phyloP scores from a whole-genome alignment of 2,113 vertebrate genomes.

The Phainopepla nitens region DNA sequence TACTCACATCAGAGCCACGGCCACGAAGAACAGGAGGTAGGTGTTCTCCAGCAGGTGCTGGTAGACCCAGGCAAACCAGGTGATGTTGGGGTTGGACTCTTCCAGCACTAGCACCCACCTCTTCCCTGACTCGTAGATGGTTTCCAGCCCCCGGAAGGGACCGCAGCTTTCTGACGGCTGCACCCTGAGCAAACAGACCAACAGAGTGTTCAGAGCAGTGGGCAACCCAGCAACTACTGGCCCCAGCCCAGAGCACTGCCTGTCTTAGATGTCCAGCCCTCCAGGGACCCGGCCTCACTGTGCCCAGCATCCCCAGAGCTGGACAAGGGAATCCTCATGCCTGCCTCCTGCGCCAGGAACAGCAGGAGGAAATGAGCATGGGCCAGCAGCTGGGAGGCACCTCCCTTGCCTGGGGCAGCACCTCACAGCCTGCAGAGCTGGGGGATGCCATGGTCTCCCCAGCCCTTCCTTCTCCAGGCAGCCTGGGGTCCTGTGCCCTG shows the following conservation, averaged over 20 bases:
- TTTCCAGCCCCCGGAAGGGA: slow-evolving; percentile 80
- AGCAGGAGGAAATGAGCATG: not conserved
- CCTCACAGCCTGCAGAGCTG: not conserved
- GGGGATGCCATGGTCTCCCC: not conserved
- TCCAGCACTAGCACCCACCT: slow-evolving; percentile 77
- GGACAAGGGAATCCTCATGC: not conserved
- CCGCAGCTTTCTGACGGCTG: slow-evolving; percentile 82
- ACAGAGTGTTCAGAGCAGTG: accelerated
- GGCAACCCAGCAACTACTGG: not conserved
- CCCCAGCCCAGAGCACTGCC: not conserved
- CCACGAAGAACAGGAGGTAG: slow-evolving; percentile 78
- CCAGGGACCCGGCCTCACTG: not conserved
- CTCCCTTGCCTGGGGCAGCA: not conserved
- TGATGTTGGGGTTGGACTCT: slow-evolving; percentile 56
- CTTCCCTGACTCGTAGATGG: slow-evolving; percentile 82
- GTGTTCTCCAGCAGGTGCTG: slow-evolving; percentile 83
- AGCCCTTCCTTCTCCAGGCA: not conserved
- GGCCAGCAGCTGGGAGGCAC: not conserved
- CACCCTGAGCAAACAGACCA: slow-evolving; percentile 65
- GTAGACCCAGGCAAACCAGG: slow-evolving; percentile 76
- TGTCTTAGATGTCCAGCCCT: not conserved
- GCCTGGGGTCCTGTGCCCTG: accelerated
- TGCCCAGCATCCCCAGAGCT: not conserved
- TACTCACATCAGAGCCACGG: slow-evolving; percentile 82
- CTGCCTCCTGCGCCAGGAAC: not conserved